These are phyloP conservation scores for Stigmatopora nigra DNA, from an alignment of 2,113 vertebrate species.

Conservation along the genomic window DNA sequence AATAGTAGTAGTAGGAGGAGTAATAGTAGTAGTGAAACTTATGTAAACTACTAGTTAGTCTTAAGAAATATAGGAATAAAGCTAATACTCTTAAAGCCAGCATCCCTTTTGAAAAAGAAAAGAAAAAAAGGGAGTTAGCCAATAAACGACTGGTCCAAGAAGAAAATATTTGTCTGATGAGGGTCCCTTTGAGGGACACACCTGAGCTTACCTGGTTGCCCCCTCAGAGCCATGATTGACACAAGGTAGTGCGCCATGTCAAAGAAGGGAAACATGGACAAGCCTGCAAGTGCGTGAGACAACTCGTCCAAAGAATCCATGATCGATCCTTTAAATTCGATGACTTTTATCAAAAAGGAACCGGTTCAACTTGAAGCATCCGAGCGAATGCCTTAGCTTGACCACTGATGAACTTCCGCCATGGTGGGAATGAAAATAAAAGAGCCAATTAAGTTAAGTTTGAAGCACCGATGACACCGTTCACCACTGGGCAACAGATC, in stretches of 20 bases:
- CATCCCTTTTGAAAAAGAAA: neutral
- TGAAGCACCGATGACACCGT: neutral
- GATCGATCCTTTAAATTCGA: neutral
- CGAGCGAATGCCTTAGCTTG: constrained; percentile 13
- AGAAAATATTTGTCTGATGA: neutral
- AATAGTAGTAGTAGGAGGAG: too few species aligned
- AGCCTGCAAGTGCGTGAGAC: constrained; percentile 73
- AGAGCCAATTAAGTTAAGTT: neutral
- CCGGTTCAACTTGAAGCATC: constrained; percentile 49
- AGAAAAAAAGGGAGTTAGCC: too few species aligned
- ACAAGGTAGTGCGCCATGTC: constrained; percentile 87
- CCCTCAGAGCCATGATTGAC: constrained; percentile 81
- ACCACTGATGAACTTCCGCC: constrained; percentile 1
- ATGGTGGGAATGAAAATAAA: neutral
- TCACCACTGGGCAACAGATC: constrained; percentile 36
- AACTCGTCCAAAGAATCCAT: constrained; percentile 71
- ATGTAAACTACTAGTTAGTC: too few species aligned
- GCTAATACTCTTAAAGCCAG: neutral
- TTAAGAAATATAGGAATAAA: too few species aligned
- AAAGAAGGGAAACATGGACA: constrained; percentile 90
- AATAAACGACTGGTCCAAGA: neutral
- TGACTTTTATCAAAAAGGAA: constrained; percentile 15
- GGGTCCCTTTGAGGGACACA: neutral
- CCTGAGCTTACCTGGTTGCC: constrained; percentile 78
- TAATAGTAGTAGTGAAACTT: too few species aligned